phyloP scores from a whole-genome alignment of 2,113 vertebrate genomes.

The Boulengerochromis microlepis region DNA sequence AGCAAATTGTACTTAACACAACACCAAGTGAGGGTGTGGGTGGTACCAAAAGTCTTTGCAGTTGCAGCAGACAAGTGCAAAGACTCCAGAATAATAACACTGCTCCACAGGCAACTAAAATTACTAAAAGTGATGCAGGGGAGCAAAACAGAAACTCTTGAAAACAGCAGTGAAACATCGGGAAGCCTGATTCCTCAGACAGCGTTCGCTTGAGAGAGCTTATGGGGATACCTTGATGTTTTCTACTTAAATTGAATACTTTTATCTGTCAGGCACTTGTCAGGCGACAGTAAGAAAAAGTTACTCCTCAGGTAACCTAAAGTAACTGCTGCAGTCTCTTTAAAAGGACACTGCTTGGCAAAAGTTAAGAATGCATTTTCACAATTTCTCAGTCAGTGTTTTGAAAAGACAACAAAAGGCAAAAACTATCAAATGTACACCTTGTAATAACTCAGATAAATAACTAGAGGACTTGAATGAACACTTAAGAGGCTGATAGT shows the following conservation, averaged over 20 bases:
- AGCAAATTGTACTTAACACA: not conserved
- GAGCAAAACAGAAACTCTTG: not conserved
- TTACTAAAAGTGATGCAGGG: not conserved
- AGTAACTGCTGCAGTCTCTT: not conserved
- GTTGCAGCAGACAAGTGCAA: not conserved
- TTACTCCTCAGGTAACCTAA: not conserved
- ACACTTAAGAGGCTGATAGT: not conserved
- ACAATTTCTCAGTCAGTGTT: not conserved
- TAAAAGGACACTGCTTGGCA: not conserved
- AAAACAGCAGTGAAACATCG: not conserved
- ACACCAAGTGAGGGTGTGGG: not conserved
- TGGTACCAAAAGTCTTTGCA: not conserved
- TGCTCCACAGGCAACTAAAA: not conserved
- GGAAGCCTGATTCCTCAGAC: not conserved
- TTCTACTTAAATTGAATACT: not conserved
- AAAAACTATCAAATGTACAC: not conserved
- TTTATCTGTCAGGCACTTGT: not conserved
- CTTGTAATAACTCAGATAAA: not conserved
- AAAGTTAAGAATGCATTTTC: not conserved
- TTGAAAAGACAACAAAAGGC: not conserved
- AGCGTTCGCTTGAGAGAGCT: not conserved
- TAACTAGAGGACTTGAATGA: not conserved
- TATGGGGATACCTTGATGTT: not conserved
- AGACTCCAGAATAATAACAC: not conserved
- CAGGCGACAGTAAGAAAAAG: not conserved